Conservation (phyloP, 2,113 vertebrate genomes). For the Melanocharis versteri region DNA sequence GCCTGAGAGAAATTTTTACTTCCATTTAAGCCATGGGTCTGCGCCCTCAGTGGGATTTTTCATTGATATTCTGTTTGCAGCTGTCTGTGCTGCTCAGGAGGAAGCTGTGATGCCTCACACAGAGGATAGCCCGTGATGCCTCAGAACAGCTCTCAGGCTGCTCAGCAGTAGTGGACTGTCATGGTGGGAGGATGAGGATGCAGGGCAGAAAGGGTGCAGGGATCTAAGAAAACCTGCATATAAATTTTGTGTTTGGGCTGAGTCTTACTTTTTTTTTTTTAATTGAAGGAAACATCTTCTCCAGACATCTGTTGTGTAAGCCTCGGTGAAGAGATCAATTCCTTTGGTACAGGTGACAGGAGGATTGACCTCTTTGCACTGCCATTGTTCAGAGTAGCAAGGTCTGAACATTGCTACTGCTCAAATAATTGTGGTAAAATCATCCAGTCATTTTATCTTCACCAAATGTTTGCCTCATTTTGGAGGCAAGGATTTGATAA, state of each 20-base stretch:
- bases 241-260: neutral
- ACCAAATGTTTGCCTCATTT: neutral
- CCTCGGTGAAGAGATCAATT: neutral
- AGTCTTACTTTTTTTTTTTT: neutral
- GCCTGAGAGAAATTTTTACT: neutral
- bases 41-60: neutral
- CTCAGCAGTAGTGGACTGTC: neutral
- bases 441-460: neutral
- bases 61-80: neutral
- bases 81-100: neutral
- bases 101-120: neutral
- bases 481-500: neutral
- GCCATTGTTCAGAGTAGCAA: neutral
- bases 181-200: neutral
- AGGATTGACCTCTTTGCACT: neutral
- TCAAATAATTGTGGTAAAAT: neutral
- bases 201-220: neutral
- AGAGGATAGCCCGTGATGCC: neutral
- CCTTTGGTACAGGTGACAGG: neutral
- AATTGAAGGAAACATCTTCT: neutral
- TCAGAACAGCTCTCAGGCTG: neutral
- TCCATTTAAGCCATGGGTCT: neutral
- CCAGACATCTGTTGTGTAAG: neutral
- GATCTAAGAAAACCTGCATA: neutral
- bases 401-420: neutral